Conservation (phyloP, 2,113 vertebrate species). For the Lipophrys pholis region DNA sequence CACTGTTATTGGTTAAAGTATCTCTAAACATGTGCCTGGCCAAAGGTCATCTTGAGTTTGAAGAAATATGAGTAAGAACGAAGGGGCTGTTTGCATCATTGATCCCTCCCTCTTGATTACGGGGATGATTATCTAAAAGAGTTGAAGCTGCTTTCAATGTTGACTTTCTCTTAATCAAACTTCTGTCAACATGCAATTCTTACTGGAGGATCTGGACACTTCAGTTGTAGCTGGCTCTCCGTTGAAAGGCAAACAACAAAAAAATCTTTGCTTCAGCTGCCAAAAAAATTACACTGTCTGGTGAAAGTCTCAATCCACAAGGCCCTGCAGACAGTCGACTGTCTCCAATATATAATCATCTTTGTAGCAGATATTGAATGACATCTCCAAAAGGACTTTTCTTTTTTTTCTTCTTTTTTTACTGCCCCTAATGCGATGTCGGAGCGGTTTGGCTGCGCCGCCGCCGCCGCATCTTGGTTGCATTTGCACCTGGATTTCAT, state of each 20-base stretch:
- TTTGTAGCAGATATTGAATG: slow-evolving; percentile 39
- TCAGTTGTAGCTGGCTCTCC: slow-evolving; percentile 35
- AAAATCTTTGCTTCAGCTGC: background rate
- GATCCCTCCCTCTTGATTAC: slow-evolving; percentile 2
- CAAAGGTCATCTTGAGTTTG: too few relatives aligned
- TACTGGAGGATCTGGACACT: slow-evolving; percentile 22
- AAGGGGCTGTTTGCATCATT: background rate
- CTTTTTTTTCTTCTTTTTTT: slow-evolving; percentile 21
- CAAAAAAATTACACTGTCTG: slow-evolving; percentile 57
- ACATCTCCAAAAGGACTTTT: background rate
- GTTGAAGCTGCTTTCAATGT: slow-evolving; percentile 14
- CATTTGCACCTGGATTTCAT: slow-evolving; percentile 41
- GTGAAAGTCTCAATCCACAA: slow-evolving; percentile 49
- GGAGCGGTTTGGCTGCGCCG: background rate
- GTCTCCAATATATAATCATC: slow-evolving; percentile 46
- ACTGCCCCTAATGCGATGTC: background rate
- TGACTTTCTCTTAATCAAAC: slow-evolving; percentile 24
- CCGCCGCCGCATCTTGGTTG: slow-evolving; percentile 27
- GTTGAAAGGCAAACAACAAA: slow-evolving; percentile 41
- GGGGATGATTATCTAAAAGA: background rate
- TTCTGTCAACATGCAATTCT: slow-evolving; percentile 23
- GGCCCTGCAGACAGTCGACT: slow-evolving; percentile 19
- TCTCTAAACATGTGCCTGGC: slow-evolving; percentile 15
- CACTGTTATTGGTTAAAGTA: slow-evolving; percentile 22
- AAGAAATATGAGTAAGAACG: slow-evolving; percentile 11